Conservation (phyloP, 92 coral and sea anemone genomes). For the Heteractis magnifica region DNA sequence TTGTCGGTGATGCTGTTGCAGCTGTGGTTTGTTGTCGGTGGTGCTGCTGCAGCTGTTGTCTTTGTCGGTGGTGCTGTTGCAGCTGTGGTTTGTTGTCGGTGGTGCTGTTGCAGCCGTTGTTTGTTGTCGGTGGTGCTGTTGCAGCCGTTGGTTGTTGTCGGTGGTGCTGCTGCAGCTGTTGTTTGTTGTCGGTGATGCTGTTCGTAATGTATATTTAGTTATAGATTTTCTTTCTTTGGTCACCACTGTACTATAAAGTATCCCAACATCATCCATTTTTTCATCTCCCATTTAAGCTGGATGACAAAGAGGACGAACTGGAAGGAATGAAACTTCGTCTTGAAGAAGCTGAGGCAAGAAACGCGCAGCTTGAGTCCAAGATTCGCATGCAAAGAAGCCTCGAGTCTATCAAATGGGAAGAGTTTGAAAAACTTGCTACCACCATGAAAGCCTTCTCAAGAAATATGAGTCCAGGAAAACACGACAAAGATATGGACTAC, state of each 20-base stretch:
- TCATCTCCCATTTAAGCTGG: conserved; percentile 55
- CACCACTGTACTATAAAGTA: background rate
- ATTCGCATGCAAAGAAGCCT: conserved; percentile 90
- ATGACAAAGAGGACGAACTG: conserved; percentile 83
- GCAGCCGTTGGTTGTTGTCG: background rate
- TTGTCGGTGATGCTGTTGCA: background rate
- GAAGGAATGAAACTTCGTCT: conserved; percentile 67
- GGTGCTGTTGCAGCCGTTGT: background rate
- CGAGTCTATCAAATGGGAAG: conserved; percentile 98
- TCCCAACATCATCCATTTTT: background rate
- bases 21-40: background rate
- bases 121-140: background rate
- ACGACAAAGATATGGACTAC: conserved; percentile 48
- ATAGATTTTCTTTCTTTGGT: background rate
- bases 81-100: background rate
- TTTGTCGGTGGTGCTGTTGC: background rate
- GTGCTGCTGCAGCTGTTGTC: background rate
- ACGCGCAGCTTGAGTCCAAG: conserved; percentile 87
- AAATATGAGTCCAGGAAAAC: conserved; percentile 81
- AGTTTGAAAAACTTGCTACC: conserved; percentile 90
- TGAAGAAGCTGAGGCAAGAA: conserved; percentile 81
- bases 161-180: background rate
- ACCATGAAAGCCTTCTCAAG: conserved; percentile 92
- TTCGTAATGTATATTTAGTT: background rate
- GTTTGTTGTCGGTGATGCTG: background rate